Evolutionary conservation across 2,888 invertebrate species (phyloP), one percentile per base, ranked within the genome.

Genomic region (Sarcophaga variegata): DNA sequence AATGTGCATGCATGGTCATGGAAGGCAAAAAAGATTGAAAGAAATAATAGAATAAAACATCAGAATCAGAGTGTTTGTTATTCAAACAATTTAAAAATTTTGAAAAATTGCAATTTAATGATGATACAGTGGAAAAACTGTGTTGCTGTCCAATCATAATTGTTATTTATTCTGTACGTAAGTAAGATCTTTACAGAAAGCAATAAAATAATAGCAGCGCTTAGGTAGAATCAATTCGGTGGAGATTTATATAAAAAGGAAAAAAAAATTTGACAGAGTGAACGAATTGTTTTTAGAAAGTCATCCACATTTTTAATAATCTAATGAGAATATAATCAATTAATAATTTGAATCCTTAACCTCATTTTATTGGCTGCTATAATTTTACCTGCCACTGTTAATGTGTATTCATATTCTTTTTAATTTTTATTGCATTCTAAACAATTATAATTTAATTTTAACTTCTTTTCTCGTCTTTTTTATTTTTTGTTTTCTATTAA

Each of bases 91-190:
- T 87, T 87, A 79, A 87, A 85, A 91, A 89, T 91, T 91, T 91
- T 90, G 89, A 91, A 91, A 89, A 91, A 91, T 90, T 91, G 89
- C 90, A 89, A 90, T 91, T 91, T 91, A 91, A 91, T 91, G 90
- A 89, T 89, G 87, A 90, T 37, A 37, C 37, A 88, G 82, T 86
- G 88, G 84, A 86, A 87, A 85, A 88, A 88, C 84, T 84, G 82
- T 82, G 75, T 82, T 84, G 87, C 87, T 87, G 87, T 87, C 87
- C 84, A 87, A 87, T 76, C 81, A 87, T 82, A 87, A 87, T 87
- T 87, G 82, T 87, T 84, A 82, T 84, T 59, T 45, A 74, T 11
- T 72, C 37, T 20, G 14, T 54, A 12, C 12, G 14, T 17, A 67
- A 17, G 45, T 37, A 6, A 37, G 10, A 10, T 37, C 2, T 10